Conservation (phyloP, 2,797 vertebrate species). For the Danio tinwini region DNA sequence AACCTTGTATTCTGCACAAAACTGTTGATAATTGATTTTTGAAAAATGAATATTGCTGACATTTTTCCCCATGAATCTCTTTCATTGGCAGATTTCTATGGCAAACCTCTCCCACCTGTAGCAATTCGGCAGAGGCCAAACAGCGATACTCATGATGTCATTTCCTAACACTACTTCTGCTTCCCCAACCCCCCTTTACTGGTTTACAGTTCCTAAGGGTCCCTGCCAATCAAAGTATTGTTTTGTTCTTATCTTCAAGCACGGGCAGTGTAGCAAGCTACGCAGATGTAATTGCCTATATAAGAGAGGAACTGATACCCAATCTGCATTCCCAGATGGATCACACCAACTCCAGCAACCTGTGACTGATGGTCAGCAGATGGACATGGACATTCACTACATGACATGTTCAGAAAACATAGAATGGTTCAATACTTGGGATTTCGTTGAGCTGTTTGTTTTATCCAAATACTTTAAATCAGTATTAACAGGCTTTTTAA, state of each 20-base stretch:
- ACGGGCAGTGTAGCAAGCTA: constrained; percentile 65
- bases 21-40: not conserved
- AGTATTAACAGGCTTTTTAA: constrained; percentile 41
- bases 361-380: constrained; percentile 25
- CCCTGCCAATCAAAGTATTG: constrained; percentile 70
- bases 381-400: constrained; percentile 20
- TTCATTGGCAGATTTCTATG: constrained; percentile 79
- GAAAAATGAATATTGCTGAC: constrained; percentile 26
- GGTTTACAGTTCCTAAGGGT: constrained; percentile 43
- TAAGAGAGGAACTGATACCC: constrained; percentile 32
- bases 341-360: constrained; percentile 21
- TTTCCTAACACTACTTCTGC: constrained; percentile 76
- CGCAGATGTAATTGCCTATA: constrained; percentile 35
- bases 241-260: constrained; percentile 76
- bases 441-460: not conserved
- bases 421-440: not conserved
- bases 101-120: constrained; percentile 92
- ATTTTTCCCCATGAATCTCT: constrained; percentile 62
- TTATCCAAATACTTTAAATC: constrained; percentile 13
- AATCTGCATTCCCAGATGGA: constrained; percentile 19
- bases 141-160: constrained; percentile 85
- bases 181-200: not conserved
- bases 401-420: not conserved
- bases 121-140: constrained; percentile 86
- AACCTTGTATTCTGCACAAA: not conserved